These are phyloP conservation scores for Axis porcinus DNA, from an alignment of 2,113 vertebrate species.

Conservation along the genomic window DNA sequence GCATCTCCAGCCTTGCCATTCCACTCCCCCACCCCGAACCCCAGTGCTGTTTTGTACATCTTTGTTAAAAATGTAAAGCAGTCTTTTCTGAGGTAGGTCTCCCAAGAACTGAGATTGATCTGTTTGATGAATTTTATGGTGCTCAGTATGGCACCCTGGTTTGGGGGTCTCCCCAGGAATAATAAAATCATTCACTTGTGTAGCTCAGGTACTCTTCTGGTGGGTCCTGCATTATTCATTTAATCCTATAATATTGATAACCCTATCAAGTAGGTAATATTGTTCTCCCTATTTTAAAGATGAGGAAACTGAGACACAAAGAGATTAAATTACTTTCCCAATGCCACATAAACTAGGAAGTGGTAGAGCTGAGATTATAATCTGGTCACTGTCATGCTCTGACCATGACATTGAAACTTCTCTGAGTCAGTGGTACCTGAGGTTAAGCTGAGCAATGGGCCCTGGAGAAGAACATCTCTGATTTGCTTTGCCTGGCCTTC, in stretches of 20 bases:
- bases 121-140: background rate
- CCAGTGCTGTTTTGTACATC: background rate
- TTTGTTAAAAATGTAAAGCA: background rate
- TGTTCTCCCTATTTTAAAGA: background rate
- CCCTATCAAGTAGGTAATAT: background rate
- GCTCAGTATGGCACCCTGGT: background rate
- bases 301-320: background rate
- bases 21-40: background rate
- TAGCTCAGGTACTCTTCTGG: background rate
- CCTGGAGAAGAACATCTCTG: background rate
- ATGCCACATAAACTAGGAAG: background rate
- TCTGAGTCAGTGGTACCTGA: background rate
- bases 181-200: background rate
- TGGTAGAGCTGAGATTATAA: background rate
- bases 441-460: background rate
- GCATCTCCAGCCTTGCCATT: background rate
- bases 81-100: background rate
- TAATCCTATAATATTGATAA: background rate
- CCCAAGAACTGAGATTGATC: background rate
- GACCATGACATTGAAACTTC: background rate
- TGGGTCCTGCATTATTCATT: background rate
- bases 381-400: background rate
- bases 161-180: background rate
- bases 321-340: background rate
- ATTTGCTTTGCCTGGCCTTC: background rate